These are phyloP conservation scores for Spheniscus mendiculus DNA, from an alignment of 2,113 vertebrate species.

Conservation along the genomic window DNA sequence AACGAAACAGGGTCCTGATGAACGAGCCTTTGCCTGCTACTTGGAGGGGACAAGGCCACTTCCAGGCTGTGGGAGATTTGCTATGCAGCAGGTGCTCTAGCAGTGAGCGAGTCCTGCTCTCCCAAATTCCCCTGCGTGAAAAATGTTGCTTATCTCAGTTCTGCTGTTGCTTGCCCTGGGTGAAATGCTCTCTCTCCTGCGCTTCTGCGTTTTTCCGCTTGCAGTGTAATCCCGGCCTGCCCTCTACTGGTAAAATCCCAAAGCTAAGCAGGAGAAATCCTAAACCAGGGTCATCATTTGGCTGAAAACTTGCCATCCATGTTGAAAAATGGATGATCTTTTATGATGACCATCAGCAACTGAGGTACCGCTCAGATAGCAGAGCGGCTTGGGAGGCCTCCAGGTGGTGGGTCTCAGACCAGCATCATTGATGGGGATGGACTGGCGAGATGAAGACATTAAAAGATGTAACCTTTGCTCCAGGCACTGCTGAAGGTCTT, in stretches of 20 bases:
- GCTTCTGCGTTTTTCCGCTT: fast-evolving
- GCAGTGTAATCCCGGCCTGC: constrained; percentile 31
- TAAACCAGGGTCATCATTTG: neutral
- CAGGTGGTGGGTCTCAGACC: neutral
- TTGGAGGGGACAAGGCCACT: neutral
- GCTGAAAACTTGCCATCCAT: neutral
- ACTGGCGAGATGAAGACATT: neutral
- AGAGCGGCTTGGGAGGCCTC: neutral
- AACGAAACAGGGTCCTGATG: neutral
- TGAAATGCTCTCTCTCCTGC: neutral
- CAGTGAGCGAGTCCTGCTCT: neutral
- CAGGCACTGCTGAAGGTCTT: neutral
- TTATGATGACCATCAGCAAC: fast-evolving
- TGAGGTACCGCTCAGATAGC: fast-evolving
- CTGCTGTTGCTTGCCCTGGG: neutral
- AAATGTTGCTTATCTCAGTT: fast-evolving
- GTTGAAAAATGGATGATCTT: neutral
- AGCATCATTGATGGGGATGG: fast-evolving
- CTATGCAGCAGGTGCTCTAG: neutral
- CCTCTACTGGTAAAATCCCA: constrained; percentile 57
- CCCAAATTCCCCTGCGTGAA: neutral
- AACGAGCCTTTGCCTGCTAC: neutral
- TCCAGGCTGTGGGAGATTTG: neutral
- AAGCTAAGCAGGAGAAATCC: neutral
- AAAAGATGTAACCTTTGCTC: neutral